A percentile compares a stretch with the other conserved stretches of the same genome.
Conservation (phyloP, 2,797 vertebrate genomes). For the Peromyscus nudipes region DNA sequence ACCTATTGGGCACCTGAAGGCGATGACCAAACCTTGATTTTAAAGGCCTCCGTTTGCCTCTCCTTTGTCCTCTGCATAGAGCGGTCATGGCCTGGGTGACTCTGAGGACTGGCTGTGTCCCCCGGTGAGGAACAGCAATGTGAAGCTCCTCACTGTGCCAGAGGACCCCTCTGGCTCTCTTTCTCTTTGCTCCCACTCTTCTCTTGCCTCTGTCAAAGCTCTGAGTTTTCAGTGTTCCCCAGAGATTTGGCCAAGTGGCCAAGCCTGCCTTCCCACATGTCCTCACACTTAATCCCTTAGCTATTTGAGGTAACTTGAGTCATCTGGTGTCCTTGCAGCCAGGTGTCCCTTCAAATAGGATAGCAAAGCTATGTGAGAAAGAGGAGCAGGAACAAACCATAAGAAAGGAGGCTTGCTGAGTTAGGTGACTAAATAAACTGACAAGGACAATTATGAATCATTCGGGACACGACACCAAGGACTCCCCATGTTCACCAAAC, state of each 20-base stretch:
- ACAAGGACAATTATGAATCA: background rate
- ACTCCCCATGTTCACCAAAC: background rate
- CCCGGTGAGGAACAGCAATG: background rate
- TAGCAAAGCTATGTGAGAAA: background rate
- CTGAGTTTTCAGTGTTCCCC: background rate
- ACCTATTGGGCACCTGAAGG: background rate
- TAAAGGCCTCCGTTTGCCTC: background rate
- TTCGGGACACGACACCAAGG: background rate
- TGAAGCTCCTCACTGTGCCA: background rate
- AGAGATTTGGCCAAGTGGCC: background rate
- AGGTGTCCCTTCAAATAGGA: background rate
- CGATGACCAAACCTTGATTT: background rate
- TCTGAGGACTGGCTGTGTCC: no score
- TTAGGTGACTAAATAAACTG: background rate
- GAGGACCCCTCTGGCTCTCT: no score
- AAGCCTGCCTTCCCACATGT: background rate
- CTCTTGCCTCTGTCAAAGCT: background rate
- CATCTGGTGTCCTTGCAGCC: background rate
- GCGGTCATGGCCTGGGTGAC: background rate
- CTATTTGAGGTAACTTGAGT: conserved; percentile 52
- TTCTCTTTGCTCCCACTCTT: background rate
- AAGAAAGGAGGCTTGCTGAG: background rate
- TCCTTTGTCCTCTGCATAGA: background rate
- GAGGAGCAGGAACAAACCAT: background rate
- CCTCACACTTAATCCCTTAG: conserved; percentile 33